Conservation (phyloP, 2,797 vertebrate genomes). For the Darevskia nairensis region DNA sequence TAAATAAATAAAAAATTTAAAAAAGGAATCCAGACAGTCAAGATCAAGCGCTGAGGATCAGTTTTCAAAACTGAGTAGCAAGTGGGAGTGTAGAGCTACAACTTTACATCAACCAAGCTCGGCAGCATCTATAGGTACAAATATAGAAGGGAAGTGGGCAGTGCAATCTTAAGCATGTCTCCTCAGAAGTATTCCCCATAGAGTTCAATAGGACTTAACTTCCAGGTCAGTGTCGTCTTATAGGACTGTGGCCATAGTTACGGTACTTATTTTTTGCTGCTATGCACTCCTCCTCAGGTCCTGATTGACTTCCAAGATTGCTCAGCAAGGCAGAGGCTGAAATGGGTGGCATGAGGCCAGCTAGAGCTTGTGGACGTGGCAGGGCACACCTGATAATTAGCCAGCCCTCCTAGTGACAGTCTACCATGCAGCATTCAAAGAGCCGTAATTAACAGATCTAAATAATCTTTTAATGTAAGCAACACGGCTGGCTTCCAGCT, state of each 20-base stretch:
- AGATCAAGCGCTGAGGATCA: background rate
- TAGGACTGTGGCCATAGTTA: background rate
- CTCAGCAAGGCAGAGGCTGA: background rate
- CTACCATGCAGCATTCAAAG: background rate
- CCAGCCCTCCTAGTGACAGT: background rate
- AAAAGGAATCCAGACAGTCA: background rate
- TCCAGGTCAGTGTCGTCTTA: background rate
- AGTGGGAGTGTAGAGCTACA: background rate
- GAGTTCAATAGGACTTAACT: background rate
- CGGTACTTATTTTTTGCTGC: background rate
- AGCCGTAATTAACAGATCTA: background rate
- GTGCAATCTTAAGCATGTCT: background rate
- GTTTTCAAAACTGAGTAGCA: background rate
- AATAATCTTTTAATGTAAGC: slow-evolving; percentile 5
- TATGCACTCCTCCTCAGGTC: background rate
- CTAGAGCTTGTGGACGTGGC: background rate
- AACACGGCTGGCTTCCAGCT: background rate
- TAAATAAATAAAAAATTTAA: no score
- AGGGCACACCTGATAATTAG: slow-evolving; percentile 15
- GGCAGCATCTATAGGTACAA: background rate
- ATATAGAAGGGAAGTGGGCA: background rate
- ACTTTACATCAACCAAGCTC: background rate
- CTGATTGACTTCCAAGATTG: background rate
- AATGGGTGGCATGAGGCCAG: background rate
- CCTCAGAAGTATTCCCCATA: background rate